phyloP scores from a whole-genome alignment of 2,113 vertebrate species.

The Formicarius rufipectus region DNA sequence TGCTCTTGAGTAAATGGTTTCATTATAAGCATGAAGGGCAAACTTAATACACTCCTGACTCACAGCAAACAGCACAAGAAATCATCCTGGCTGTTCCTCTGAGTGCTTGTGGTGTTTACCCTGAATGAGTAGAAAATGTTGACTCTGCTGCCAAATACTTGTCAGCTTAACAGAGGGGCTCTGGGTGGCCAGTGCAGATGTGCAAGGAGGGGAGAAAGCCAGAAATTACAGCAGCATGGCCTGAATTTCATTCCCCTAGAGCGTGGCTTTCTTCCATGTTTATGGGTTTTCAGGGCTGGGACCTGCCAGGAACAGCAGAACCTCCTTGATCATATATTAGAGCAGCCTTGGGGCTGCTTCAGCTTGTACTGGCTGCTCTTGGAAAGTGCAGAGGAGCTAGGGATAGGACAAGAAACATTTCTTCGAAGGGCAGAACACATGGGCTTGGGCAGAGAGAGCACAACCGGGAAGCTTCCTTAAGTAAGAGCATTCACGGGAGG shows the following conservation, averaged over 20 bases:
- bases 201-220: background rate
- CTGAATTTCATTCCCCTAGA: background rate
- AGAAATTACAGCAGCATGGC: background rate
- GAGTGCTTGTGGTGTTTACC: background rate
- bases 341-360: background rate
- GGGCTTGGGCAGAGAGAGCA: background rate
- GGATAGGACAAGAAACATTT: background rate
- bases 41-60: conserved; percentile 40
- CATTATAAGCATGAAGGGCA: conserved; percentile 49
- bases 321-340: background rate
- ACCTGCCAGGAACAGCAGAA: background rate
- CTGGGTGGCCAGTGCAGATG: background rate
- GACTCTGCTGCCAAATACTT: background rate
- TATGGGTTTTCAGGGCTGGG: background rate
- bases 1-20: conserved; percentile 53
- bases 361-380: background rate
- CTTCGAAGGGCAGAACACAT: fast-evolving
- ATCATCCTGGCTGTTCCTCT: background rate
- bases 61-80: conserved; percentile 10
- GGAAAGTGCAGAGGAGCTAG: background rate
- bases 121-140: background rate
- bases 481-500: background rate
- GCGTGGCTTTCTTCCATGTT: background rate
- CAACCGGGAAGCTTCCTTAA: background rate
- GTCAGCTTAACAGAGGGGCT: background rate